Evolutionary conservation across 2,888 invertebrate genomes (phyloP).

Genomic region (Drosophila ustulata): DNA sequence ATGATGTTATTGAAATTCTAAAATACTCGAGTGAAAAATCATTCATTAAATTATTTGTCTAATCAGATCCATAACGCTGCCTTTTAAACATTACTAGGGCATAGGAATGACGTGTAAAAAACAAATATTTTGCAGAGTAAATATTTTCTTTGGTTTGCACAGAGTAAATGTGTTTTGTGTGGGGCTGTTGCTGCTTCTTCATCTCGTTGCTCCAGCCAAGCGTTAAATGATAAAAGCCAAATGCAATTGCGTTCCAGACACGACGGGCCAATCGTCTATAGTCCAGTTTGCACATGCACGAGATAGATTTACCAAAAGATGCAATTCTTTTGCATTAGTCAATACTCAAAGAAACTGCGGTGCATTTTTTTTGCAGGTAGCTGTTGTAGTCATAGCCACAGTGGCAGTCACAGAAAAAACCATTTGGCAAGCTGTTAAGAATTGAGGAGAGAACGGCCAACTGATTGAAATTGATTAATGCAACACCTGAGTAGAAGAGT

Average conservation of each 20-base stretch:
- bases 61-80: no score
- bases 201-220: conserved; percentile 10
- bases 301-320: conserved; percentile 20
- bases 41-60: no score
- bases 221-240: conserved; percentile 54
- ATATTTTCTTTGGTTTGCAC: conserved; percentile 10
- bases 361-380: conserved; percentile 6
- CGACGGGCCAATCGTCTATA: conserved; percentile 9
- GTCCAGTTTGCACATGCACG: conserved; percentile 20
- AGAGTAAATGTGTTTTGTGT: conserved; percentile 19
- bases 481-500: conserved; percentile 28
- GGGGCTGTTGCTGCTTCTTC: conserved; percentile 7
- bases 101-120: background rate
- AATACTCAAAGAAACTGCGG: background rate
- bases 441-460: conserved; percentile 34
- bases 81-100: background rate
- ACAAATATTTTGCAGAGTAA: conserved; percentile 4
- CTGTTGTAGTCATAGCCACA: conserved; percentile 8
- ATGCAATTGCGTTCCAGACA: conserved; percentile 52
- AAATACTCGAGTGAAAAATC: no score
- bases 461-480: conserved; percentile 60
- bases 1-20: background rate
- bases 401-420: conserved; percentile 37
- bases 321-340: conserved; percentile 14
- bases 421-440: conserved; percentile 42